These are phyloP conservation scores for Sandelia bainsii DNA, from an alignment of 2,797 vertebrate genomes.

Conservation along the genomic window DNA sequence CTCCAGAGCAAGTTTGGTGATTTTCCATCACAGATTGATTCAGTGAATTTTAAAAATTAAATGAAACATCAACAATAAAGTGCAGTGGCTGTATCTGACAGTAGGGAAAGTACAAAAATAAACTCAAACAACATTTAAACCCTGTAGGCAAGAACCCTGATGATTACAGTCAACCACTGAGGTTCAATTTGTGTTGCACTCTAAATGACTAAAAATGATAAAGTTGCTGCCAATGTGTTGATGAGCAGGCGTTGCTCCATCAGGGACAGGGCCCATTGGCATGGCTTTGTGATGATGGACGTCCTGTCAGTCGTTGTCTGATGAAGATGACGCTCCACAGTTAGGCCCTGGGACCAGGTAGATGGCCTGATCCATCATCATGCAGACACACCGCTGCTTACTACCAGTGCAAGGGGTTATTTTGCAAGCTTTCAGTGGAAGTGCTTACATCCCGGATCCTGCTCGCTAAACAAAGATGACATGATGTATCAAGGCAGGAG, in stretches of 20 bases:
- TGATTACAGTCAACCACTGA: conserved; percentile 16
- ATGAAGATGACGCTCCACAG: conserved; percentile 76
- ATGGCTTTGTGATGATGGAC: conserved; percentile 72
- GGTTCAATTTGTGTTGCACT: conserved; percentile 32
- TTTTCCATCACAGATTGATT: no score
- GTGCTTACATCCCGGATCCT: conserved; percentile 62
- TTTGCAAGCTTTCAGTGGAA: conserved; percentile 72
- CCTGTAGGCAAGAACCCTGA: conserved; percentile 4
- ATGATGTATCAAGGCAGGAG: conserved; percentile 77
- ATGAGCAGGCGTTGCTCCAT: conserved; percentile 51
- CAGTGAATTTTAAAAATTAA: background rate
- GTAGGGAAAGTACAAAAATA: background rate
- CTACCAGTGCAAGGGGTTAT: conserved; percentile 49
- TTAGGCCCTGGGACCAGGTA: conserved; percentile 58
- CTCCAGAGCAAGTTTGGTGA: no score
- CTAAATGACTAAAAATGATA: conserved; percentile 47
- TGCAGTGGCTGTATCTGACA: background rate
- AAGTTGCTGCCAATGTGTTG: conserved; percentile 48
- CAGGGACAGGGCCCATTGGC: conserved; percentile 42
- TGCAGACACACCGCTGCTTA: conserved; percentile 41
- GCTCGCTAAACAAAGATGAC: conserved; percentile 76
- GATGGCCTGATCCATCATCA: conserved; percentile 78
- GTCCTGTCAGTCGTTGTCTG: conserved; percentile 71
- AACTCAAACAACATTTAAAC: background rate
- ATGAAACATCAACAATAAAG: background rate